Evolutionary conservation across 2,797 vertebrate species (phyloP).

Genomic region (Coregonus sp.): DNA sequence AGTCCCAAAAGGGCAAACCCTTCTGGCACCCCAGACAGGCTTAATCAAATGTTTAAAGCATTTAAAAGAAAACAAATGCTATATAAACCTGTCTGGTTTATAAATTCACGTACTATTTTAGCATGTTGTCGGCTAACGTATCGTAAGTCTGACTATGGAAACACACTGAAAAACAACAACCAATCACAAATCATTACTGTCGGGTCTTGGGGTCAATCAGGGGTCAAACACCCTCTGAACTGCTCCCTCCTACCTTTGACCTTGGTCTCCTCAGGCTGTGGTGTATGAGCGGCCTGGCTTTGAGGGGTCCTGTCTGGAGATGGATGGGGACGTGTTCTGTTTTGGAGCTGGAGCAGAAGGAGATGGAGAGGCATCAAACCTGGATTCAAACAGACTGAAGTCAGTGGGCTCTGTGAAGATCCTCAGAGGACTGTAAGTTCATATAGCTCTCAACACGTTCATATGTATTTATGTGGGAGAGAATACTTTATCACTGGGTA

Average conservation of each 20-base stretch:
- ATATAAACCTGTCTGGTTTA: too few relatives aligned
- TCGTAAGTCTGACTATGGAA: neutral
- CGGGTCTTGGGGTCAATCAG: neutral
- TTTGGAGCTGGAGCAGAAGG: conserved; percentile 55
- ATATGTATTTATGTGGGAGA: neutral
- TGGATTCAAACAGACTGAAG: conserved; percentile 39
- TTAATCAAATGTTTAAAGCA: too few relatives aligned
- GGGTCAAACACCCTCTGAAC: neutral
- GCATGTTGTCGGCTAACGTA: neutral
- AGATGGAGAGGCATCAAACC: conserved; percentile 33
- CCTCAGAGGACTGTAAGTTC: conserved; percentile 89
- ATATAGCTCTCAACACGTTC: neutral
- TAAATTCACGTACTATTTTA: too few relatives aligned
- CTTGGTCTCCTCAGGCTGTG: conserved; percentile 71
- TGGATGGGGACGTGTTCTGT: conserved; percentile 80
- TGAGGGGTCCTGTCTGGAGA: conserved; percentile 80
- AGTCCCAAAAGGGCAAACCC: too few relatives aligned
- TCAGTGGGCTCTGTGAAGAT: conserved; percentile 89
- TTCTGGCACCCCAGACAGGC: too few relatives aligned
- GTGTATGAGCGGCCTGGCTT: conserved; percentile 87
- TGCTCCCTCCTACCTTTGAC: neutral
- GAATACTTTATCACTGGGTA: neutral
- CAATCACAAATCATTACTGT: neutral
- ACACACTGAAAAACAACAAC: neutral
- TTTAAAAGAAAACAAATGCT: too few relatives aligned